Percentiles rank a stretch among this genome's conserved stretches.
These are phyloP conservation scores for Stenolophus ochropezus DNA, from an alignment of 2,888 invertebrate genomes.

Conservation along the genomic window DNA sequence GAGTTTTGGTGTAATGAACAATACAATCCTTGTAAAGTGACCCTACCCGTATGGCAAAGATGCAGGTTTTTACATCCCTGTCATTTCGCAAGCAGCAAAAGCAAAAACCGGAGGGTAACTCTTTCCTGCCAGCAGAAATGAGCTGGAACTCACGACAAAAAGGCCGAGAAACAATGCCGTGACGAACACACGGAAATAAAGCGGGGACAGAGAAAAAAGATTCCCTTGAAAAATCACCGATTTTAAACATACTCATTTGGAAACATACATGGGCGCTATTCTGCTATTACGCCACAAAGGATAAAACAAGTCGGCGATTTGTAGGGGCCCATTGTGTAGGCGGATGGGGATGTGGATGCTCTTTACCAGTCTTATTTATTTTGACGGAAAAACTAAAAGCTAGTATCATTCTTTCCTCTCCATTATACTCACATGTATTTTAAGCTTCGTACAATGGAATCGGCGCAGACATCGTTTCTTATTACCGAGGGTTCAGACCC, in stretches of 20 bases:
- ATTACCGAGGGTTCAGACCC: background rate
- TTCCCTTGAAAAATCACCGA: constrained; percentile 51
- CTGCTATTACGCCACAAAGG: constrained; percentile 30
- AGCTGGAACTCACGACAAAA: constrained; percentile 46
- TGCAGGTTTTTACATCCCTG: too few relatives aligned
- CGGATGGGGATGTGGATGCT: background rate
- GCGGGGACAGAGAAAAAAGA: constrained; percentile 22
- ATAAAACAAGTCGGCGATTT: constrained; percentile 56
- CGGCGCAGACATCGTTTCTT: background rate
- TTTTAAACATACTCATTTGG: constrained; percentile 54
- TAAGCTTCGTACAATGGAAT: background rate
- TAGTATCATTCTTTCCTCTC: constrained; percentile 1
- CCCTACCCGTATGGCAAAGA: too few relatives aligned
- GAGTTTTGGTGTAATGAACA: too few relatives aligned
- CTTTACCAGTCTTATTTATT: constrained; percentile 5
- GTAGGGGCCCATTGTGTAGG: constrained; percentile 13
- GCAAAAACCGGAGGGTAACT: constrained; percentile 17
- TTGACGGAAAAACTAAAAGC: constrained; percentile 9
- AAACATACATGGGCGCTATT: constrained; percentile 41
- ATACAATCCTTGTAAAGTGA: too few relatives aligned
- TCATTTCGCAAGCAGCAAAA: constrained; percentile 46
- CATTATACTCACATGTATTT: background rate
- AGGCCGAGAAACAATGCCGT: constrained; percentile 45
- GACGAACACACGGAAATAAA: constrained; percentile 31
- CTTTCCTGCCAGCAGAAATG: constrained; percentile 50